These are phyloP conservation scores for Leptinotarsa lineolata DNA, from an alignment of 1,140 invertebrate species.

Conservation along the genomic window DNA sequence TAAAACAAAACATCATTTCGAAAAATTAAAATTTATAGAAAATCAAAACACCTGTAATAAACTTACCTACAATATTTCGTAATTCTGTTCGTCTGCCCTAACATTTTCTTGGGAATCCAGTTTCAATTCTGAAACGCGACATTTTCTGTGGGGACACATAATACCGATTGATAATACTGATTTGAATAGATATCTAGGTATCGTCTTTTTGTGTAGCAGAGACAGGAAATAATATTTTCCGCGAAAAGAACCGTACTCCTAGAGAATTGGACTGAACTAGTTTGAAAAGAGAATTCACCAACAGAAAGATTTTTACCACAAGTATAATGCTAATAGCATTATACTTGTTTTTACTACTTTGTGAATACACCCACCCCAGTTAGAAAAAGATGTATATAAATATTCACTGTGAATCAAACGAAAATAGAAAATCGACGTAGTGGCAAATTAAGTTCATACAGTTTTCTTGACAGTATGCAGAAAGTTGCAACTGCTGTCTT, in stretches of 20 bases:
- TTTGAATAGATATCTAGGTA: not conserved
- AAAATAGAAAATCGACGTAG: not conserved
- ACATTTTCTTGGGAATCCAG: not conserved
- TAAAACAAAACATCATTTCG: no score
- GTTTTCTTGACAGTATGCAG: conserved; percentile 1
- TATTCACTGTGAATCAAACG: not conserved
- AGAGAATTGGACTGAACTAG: not conserved
- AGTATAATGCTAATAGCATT: not conserved
- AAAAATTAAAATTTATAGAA: not conserved
- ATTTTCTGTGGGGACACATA: conserved; percentile 9
- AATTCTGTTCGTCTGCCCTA: not conserved
- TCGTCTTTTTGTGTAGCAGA: not conserved
- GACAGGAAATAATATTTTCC: not conserved
- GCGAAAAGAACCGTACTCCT: not conserved
- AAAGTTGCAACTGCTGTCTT: conserved; percentile 1
- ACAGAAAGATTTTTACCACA: not conserved
- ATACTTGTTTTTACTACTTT: conserved; percentile 10
- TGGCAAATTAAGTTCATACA: not conserved
- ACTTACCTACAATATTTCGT: conserved; percentile 19
- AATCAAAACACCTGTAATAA: conserved; percentile 13
- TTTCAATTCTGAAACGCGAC: not conserved
- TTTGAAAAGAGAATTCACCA: not conserved
- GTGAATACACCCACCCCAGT: not conserved
- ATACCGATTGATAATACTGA: conserved; percentile 16
- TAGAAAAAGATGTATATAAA: conserved; percentile 4